Conservation (phyloP, 2,113 vertebrate species). For the Gallinago paraguaiae region DNA sequence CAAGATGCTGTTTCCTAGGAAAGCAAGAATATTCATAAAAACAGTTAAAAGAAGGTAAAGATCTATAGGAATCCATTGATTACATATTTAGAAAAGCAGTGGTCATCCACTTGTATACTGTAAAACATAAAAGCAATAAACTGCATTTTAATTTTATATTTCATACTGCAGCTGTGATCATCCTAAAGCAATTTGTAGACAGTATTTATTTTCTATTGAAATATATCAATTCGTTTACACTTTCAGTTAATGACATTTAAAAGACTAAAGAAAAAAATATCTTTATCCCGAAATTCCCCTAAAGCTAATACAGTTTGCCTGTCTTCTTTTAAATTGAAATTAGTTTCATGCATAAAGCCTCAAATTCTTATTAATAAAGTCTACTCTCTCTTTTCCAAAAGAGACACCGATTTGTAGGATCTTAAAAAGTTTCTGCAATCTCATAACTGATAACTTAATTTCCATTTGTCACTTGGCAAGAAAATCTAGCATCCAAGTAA, state of each 20-base stretch:
- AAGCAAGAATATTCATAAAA: constrained; percentile 25
- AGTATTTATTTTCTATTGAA: background rate
- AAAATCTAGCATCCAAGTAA: background rate
- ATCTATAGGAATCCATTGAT: background rate
- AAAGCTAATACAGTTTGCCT: background rate
- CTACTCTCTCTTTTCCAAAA: background rate
- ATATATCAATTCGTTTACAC: background rate
- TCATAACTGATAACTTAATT: background rate
- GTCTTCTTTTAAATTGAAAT: background rate
- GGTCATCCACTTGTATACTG: background rate
- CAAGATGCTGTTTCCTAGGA: constrained; percentile 79
- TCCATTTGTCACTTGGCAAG: background rate
- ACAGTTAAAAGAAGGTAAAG: background rate
- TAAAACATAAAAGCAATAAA: background rate
- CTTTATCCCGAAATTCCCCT: background rate
- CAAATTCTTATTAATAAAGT: background rate
- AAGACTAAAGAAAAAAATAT: background rate
- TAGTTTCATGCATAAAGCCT: background rate
- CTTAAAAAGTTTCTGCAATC: background rate
- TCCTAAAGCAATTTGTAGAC: background rate
- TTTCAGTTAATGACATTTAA: background rate
- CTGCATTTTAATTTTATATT: background rate
- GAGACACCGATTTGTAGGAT: fast-evolving
- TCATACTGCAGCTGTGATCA: background rate
- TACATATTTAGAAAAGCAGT: background rate